Base-by-base conservation (phyloP, 2,113 vertebrate genomes). In the Melanocharis versteri region DNA sequence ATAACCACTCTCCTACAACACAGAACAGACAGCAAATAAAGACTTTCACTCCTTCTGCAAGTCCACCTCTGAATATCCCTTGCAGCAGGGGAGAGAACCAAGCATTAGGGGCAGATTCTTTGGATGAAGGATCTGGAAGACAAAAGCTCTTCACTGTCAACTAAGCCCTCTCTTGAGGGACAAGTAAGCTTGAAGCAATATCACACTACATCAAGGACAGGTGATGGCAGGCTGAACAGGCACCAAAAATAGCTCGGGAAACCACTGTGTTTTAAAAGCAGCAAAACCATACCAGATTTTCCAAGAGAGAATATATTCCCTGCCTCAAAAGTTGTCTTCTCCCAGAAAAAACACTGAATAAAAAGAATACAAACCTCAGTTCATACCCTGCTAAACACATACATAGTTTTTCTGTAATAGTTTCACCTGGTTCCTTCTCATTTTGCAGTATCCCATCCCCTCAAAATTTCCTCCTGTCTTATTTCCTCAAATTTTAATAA, bases 1-100 rank as follows among this genome's bases (percentile, higher is more conserved):
- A 99, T 98, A 50, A 99, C 98, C 70, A 99, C 99, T 77, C 98
- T 98, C 93, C 99, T 99, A 90, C 60, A 91, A 79, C 71, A 86
- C 57, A 98, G 73, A 92, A 51, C 3, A 96, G 23, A 90, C 31
- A 94, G 66, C 33, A 70, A 64, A 44, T 10, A 61, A 84, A 78
- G 37, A 31, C 28, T 69, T 54, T 11, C 33, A 26, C 13, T 40
- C 26, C 44, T 42, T 64, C 77, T 82, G 39, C 53, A 50, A 33
- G 31, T 37, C 66, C 68, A 13, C 14, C 42, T 54, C 57, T 20
- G 26, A 93, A 57, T 26, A 61, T 16, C 42, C 56, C 57, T 24
- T 78, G 39, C 17, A 13, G 57, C 33, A 85, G 19, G 15, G 28
- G 28, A 82, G 47, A 40, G 60, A 89, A 62, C 18, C 39, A 81